These are phyloP conservation scores for Prunella strophiata DNA, from an alignment of 2,797 vertebrate species.

Conservation along the genomic window DNA sequence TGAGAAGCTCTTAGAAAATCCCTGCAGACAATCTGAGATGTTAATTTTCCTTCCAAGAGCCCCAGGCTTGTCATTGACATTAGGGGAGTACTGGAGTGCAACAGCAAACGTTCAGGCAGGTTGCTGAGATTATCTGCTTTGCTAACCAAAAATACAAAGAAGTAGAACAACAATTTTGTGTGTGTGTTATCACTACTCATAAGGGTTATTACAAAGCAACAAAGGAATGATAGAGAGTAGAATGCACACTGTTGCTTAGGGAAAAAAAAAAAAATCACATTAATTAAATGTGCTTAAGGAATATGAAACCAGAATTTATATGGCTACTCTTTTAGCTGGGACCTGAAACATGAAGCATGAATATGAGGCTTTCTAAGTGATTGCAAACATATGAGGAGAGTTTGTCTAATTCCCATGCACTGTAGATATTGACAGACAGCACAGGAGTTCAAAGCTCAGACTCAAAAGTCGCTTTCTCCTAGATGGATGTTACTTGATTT, in stretches of 20 bases:
- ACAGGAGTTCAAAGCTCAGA: neutral
- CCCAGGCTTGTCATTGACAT: neutral
- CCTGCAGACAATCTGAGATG: neutral
- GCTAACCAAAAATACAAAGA: neutral
- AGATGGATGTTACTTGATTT: constrained; percentile 2
- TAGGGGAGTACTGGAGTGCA: neutral
- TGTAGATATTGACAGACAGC: neutral
- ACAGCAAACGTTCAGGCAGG: neutral
- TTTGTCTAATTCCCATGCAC: neutral
- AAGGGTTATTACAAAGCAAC: neutral
- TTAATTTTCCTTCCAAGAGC: constrained; percentile 31
- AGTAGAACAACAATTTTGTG: neutral
- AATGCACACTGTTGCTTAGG: neutral
- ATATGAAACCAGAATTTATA: neutral
- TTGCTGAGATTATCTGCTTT: constrained; percentile 26
- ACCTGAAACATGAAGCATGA: neutral
- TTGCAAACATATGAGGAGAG: neutral
- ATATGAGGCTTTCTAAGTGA: neutral
- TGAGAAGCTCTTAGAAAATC: neutral
- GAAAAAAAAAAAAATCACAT: neutral
- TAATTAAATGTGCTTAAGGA: neutral
- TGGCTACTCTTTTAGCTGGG: neutral
- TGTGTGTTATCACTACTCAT: neutral
- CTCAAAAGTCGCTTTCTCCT: neutral
- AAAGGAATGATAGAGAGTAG: neutral